A percentile compares a stretch with the other conserved stretches of the same genome.
Conservation (phyloP, 2,797 vertebrate species). For the Spinibarbus caldwelli region DNA sequence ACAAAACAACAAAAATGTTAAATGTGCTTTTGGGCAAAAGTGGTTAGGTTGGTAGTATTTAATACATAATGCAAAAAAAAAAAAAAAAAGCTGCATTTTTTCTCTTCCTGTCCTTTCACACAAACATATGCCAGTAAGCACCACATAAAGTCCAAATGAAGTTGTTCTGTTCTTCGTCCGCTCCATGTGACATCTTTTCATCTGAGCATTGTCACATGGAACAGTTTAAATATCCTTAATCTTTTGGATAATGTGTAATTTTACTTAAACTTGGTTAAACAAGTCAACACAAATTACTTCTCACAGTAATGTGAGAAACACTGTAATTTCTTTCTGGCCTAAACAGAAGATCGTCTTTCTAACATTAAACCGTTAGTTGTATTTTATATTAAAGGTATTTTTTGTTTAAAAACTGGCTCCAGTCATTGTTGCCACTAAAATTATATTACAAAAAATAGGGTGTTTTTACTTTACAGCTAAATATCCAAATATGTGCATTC, state of each 20-base stretch:
- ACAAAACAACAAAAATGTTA: slow-evolving; percentile 33
- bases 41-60: slow-evolving; percentile 30
- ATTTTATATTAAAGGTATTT: not conserved
- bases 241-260: slow-evolving; percentile 51
- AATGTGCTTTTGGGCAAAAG: slow-evolving; percentile 27
- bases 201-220: slow-evolving; percentile 56
- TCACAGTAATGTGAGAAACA: slow-evolving; percentile 61
- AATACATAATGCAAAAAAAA: slow-evolving; percentile 21
- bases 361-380: not conserved
- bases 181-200: not conserved
- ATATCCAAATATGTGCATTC: slow-evolving; percentile 73
- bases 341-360: not conserved
- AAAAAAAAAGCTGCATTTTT: slow-evolving; percentile 9
- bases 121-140: not conserved
- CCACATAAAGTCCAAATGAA: slow-evolving; percentile 14
- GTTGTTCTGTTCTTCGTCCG: slow-evolving; percentile 9
- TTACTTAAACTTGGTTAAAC: slow-evolving; percentile 67
- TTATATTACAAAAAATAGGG: slow-evolving; percentile 68
- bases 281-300: slow-evolving; percentile 59
- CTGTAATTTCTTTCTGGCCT: slow-evolving; percentile 15
- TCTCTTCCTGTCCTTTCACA: slow-evolving; percentile 1
- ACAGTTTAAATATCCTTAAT: slow-evolving; percentile 44
- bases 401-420: slow-evolving; percentile 65
- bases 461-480: slow-evolving; percentile 70
- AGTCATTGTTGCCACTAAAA: slow-evolving; percentile 74